Evolutionary conservation across 1,140 invertebrate species (phyloP).

Genomic region (Popillia japonica): DNA sequence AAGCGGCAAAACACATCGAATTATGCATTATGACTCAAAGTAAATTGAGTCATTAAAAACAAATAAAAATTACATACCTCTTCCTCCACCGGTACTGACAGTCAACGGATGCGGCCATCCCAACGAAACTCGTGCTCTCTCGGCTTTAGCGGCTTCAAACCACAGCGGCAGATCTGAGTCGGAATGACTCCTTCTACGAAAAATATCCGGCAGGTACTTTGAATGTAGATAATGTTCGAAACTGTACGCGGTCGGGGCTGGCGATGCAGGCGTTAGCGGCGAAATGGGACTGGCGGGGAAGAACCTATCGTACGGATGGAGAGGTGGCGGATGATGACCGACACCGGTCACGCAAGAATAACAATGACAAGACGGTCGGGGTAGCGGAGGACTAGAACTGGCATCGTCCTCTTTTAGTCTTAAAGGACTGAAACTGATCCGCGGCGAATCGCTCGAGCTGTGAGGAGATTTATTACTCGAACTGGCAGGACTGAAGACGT

Average conservation of each 20-base stretch:
- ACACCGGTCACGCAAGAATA: slow-evolving; percentile 62
- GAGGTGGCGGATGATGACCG: slow-evolving; percentile 61
- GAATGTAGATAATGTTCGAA: slow-evolving; percentile 77
- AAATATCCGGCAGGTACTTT: slow-evolving; percentile 77
- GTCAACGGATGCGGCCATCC: slow-evolving; percentile 58
- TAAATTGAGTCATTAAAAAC: too few relatives aligned
- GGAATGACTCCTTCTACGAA: slow-evolving; percentile 74
- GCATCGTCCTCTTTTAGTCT: slow-evolving; percentile 65
- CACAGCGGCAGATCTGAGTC: slow-evolving; percentile 73
- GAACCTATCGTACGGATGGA: slow-evolving; percentile 66
- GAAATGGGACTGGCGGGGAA: slow-evolving; percentile 70
- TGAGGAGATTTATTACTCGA: slow-evolving; percentile 65
- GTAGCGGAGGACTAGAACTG: slow-evolving; percentile 55
- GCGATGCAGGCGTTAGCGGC: slow-evolving; percentile 66
- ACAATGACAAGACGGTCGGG: slow-evolving; percentile 62
- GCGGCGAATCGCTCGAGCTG: slow-evolving; percentile 66
- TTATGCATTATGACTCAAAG: slow-evolving; percentile 42
- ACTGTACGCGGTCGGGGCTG: slow-evolving; percentile 65
- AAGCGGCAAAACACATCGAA: too few relatives aligned
- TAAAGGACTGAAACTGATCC: slow-evolving; percentile 68
- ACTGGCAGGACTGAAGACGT: slow-evolving; percentile 67
- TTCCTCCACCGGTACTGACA: slow-evolving; percentile 56
- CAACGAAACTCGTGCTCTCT: slow-evolving; percentile 47
- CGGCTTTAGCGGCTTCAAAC: slow-evolving; percentile 62
- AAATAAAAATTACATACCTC: not conserved